phyloP scores from a whole-genome alignment of 53 echinoderm and acorn worm genomes.

The Zoroaster sp. region DNA sequence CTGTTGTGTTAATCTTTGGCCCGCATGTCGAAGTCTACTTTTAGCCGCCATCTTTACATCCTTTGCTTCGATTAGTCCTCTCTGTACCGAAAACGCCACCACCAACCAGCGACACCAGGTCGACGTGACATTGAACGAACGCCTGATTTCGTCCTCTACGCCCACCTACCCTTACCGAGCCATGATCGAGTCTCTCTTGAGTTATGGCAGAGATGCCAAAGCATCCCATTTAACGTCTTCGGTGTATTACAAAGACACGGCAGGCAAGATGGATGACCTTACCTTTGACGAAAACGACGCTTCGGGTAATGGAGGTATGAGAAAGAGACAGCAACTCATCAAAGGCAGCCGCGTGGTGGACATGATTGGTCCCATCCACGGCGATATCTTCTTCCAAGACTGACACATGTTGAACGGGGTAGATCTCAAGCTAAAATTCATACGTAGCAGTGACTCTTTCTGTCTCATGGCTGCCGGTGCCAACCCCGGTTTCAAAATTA shows the following conservation, averaged over 20 bases:
- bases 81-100: too few relatives aligned
- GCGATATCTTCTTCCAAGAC: constrained; percentile 75
- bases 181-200: constrained; percentile 56
- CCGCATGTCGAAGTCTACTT: too few relatives aligned
- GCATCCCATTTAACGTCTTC: constrained; percentile 50
- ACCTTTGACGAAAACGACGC: constrained; percentile 3
- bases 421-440: constrained; percentile 68
- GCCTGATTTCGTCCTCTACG: constrained; percentile 54
- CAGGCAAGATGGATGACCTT: constrained; percentile 46
- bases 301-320: constrained; percentile 42
- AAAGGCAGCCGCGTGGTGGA: constrained; percentile 50
- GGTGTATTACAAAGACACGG: constrained; percentile 70
- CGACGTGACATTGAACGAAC: constrained; percentile 61
- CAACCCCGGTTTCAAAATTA: constrained; percentile 62
- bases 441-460: constrained; percentile 61
- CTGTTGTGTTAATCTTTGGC: too few relatives aligned
- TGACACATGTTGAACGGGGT: constrained; percentile 61
- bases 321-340: constrained; percentile 48
- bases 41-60: constrained; percentile 5
- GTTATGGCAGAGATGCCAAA: constrained; percentile 57
- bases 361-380: constrained; percentile 59
- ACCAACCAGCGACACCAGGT: too few relatives aligned
- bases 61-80: too few relatives aligned
- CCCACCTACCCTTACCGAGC: constrained; percentile 68
- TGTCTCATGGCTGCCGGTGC: constrained; percentile 69